A percentile compares a stretch with the other conserved stretches of the same genome.
Evolutionary conservation across 2,888 invertebrate genomes (phyloP).

Genomic region (Clitarchus hookeri): DNA sequence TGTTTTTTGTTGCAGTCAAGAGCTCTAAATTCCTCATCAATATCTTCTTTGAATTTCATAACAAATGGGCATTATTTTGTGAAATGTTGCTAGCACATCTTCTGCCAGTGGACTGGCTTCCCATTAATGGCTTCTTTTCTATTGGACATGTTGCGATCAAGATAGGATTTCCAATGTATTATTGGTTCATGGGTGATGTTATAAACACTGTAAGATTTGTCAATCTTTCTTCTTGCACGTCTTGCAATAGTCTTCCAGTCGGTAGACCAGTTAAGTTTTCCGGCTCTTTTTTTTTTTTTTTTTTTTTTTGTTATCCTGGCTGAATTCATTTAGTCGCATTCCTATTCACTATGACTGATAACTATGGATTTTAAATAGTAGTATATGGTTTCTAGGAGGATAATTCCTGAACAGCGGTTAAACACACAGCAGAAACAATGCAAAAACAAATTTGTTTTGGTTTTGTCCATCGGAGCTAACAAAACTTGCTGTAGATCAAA

Average conservation of each 20-base stretch:
- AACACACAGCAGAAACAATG: not conserved
- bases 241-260: not conserved
- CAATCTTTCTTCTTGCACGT: not conserved
- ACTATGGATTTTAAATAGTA: not conserved
- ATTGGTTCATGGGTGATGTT: not conserved
- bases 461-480: slow-evolving; percentile 11
- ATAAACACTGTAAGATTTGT: not conserved
- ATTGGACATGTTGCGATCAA: not conserved
- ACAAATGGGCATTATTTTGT: slow-evolving; percentile 5
- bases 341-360: slow-evolving; percentile 19
- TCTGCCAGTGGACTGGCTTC: slow-evolving; percentile 16
- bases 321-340: not conserved
- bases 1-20: slow-evolving; percentile 22
- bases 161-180: not conserved
- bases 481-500: slow-evolving; percentile 23
- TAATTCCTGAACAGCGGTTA: not conserved
- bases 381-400: not conserved
- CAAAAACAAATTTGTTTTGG: slow-evolving; percentile 1
- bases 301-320: slow-evolving; percentile 6
- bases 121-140: slow-evolving; percentile 3
- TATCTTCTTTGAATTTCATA: slow-evolving; percentile 12
- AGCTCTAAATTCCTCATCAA: slow-evolving; percentile 20
- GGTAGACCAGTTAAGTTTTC: not conserved
- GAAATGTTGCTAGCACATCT: slow-evolving; percentile 22
- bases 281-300: not conserved